Base-by-base conservation (phyloP, 2,888 invertebrate species). In the Oligia fasciuncula region DNA sequence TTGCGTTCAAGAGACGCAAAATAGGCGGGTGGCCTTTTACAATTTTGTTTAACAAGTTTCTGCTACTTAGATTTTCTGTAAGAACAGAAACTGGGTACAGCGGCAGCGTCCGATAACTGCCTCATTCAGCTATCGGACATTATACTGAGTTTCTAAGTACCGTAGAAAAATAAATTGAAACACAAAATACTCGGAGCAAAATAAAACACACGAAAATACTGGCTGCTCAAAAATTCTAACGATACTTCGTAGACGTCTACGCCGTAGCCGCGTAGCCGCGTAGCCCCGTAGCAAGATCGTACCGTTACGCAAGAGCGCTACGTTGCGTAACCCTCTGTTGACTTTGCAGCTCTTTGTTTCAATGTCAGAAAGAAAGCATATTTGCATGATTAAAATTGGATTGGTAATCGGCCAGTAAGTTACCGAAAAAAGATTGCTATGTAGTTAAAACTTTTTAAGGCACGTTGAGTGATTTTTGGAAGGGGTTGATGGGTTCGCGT, bases 311-410 rank as follows among this genome's bases (percentile, higher is more conserved):
- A 90, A 91, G 89, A 66, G 49, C 72, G 81, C 82, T 79, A 78
- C 74, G 84, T 90, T 91, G 86, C 90, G 90, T 90, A 90, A 91
- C 87, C 80, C 73, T 83, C 73, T 77, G 81, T 85, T 86, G 85
- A 83, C 87, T 87, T 86, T 88, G 80, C 75, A 77, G 75, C 77
- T 82, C 85, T 85, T 90, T 86, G 79, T 87, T 79, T 76, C 81
- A 77, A 87, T 77, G 87, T 75, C 75, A 75, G 65, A 77, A 75
- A 75, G 82, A 81, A 84, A 79, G 51, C 29, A 29, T 80, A 63
- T 77, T 84, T 73, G n/a, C 76, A 80, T 78, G 75, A 78, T 84
- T 77, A 63, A 65, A 68, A 76, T 74, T 72, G 82, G 71, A 75
- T 79, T 76, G 60, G 54, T 73, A 77, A 80, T 73, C 35, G 51